Percentiles rank a stretch among this genome's conserved stretches.
Conservation (phyloP, 64 coral and sea anemone species). For the Actinia equina region DNA sequence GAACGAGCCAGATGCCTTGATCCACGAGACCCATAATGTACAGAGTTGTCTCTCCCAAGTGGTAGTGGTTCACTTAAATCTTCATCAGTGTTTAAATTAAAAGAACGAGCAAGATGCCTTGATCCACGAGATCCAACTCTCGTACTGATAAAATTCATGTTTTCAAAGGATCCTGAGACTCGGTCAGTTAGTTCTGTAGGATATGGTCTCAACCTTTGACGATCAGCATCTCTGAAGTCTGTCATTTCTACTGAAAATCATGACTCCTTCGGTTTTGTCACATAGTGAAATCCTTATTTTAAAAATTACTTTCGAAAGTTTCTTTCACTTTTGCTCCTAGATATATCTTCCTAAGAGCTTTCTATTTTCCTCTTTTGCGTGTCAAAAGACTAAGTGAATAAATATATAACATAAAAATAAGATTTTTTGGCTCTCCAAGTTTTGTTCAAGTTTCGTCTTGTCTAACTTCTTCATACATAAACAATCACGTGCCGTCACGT, state of each 20-base stretch:
- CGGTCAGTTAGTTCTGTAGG: neutral
- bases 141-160: neutral
- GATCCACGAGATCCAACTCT: conserved; percentile 43
- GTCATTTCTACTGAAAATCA: neutral
- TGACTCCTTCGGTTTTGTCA: neutral
- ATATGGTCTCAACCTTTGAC: neutral
- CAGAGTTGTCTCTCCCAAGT: no score
- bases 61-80: no score
- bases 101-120: conserved; percentile 79
- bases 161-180: neutral
- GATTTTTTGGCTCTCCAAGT: neutral
- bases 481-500: neutral
- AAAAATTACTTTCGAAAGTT: neutral
- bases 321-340: neutral
- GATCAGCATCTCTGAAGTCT: neutral
- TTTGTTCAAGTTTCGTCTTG: neutral
- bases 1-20: conserved; percentile 84
- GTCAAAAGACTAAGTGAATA: neutral
- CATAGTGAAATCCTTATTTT: neutral
- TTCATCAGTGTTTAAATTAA: neutral
- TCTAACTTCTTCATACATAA: neutral
- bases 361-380: neutral
- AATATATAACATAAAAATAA: neutral
- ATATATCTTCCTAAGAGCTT: neutral
- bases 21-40: conserved; percentile 17